Base-by-base conservation (phyloP, 2,888 invertebrate genomes). In the Tineola bisselliella region DNA sequence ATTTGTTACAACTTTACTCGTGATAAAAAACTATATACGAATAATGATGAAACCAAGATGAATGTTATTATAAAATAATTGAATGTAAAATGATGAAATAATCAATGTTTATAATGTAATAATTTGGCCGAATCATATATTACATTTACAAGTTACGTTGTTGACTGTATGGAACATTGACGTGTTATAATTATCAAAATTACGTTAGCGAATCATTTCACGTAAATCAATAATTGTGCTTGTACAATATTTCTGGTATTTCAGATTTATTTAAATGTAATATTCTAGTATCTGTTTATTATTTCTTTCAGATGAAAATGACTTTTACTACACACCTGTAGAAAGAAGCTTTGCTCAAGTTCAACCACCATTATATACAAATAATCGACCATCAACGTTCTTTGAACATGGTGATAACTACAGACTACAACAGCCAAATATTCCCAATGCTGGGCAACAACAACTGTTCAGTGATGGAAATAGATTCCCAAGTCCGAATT, bases 261-360 rank as follows among this genome's bases (percentile, higher is more conserved):
- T 48, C 48, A n/a, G 2, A 8, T 3, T 54, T 25, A 25, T 6
- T n/a, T n/a, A n/a, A 25, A 25, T 25, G 6, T 25, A 25, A 54
- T n/a, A 17, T 12, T 33, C 11, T 44, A 25, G 25, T 25, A 25
- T 4, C 6, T 19, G 15, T 61, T 61, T 62, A 64, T 69, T 67
- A 66, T 63, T 63, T 78, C 70, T 71, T 86, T 86, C 84, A 87
- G 87, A 83, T 77, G 83, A 81, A 68, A 79, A 81, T 65, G 81
- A 84, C 68, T 84, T 80, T 71, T 87, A 80, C 70, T 84, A 81
- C 74, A 75, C 83, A 73, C 84, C 84, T 63, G 79, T 80, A 72
- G 87, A 87, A 77, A 81, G 84, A 76, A 87, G 71, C 73, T 87
- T 81, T 79, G 87, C 87, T 76, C 87, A 87, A 86, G 82, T 84